Base-by-base conservation (phyloP, 1,140 invertebrate species). In the Mizuhopecten yessoensis region DNA sequence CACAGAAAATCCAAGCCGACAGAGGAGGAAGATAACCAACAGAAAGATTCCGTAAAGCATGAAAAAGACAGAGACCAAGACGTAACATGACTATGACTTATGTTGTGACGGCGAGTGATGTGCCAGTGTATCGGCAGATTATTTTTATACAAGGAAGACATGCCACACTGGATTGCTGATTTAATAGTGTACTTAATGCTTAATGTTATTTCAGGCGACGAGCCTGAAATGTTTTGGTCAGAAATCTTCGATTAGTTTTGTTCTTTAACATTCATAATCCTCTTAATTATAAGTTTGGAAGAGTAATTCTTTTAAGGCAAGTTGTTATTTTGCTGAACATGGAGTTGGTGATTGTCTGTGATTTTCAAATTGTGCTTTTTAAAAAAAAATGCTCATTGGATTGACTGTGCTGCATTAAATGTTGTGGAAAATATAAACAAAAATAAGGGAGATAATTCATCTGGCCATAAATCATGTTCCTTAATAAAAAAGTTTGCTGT, bases 381-480 rank as follows among this genome's bases (percentile, higher is more conserved):
- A 29, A 5, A 5, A 29, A 75, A 75, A 17, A n/a, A 9, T 75
- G 57, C 29, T n/a, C 0, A 29, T 75, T 75, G 11, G 11, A 75
- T 75, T 75, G 3, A 17, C n/a, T 75, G 57, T 75, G 57, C 57
- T 75, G 57, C 57, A 75, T 75, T 75, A 75, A 75, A 75, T 45
- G 1, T 39, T 39, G 42, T 45, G 9, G 17, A 45, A 13, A 45
- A 15, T 45, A 39, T 7, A 39, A 39, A 39, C 13, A 39, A 39
- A 75, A 3, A 1, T 29, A n/a, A n/a, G 23, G 23, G 57, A n/a
- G 57, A 75, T 29, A 75, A 75, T 7, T 75, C 23, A 29, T 5
- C 57, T 75, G 1, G 23, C 5, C 13, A 39, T 13, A 7, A 13
- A 13, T 7, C 36, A 39, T 39, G 13, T 39, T n/a, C n/a, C n/a